Evolutionary conservation across 2,797 vertebrate genomes (phyloP).

Genomic region (Agapornis canus): DNA sequence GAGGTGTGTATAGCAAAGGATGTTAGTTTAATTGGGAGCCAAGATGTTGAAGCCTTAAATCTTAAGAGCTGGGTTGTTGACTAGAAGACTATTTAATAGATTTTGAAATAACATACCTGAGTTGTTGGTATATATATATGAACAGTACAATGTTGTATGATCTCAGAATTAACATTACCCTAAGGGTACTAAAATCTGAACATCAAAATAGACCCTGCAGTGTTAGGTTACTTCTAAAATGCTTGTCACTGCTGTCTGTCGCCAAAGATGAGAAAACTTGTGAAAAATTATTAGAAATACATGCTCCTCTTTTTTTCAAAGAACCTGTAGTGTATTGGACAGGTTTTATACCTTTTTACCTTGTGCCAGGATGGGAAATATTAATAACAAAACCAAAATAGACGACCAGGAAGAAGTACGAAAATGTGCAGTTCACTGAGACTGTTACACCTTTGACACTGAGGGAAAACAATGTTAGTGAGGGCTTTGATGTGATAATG

Average conservation of each 20-base stretch:
- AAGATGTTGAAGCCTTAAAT: constrained; percentile 73
- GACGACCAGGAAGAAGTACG: neutral
- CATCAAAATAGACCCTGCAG: neutral
- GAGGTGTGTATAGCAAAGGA: constrained; percentile 69
- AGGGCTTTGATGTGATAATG: constrained; percentile 82
- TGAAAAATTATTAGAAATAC: neutral
- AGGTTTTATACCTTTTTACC: neutral
- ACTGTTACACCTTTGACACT: constrained; percentile 63
- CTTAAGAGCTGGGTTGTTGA: constrained; percentile 42
- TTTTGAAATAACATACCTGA: constrained; percentile 58
- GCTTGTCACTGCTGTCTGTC: neutral
- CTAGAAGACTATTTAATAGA: constrained; percentile 36
- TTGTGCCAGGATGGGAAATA: neutral
- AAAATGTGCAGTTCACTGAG: neutral
- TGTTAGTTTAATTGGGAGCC: constrained; percentile 76
- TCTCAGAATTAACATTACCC: constrained; percentile 27
- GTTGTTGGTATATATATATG: constrained; percentile 17
- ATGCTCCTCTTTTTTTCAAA: neutral
- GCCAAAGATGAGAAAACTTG: neutral
- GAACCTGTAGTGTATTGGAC: neutral
- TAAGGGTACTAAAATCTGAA: constrained; percentile 1
- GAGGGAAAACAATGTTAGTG: constrained; percentile 71
- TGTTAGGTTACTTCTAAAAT: neutral
- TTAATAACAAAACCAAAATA: neutral
- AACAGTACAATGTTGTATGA: constrained; percentile 44